A percentile compares a stretch with the other conserved stretches of the same genome.
These are phyloP conservation scores for Drosophila melanica DNA, from an alignment of 1,140 invertebrate species.

Conservation along the genomic window DNA sequence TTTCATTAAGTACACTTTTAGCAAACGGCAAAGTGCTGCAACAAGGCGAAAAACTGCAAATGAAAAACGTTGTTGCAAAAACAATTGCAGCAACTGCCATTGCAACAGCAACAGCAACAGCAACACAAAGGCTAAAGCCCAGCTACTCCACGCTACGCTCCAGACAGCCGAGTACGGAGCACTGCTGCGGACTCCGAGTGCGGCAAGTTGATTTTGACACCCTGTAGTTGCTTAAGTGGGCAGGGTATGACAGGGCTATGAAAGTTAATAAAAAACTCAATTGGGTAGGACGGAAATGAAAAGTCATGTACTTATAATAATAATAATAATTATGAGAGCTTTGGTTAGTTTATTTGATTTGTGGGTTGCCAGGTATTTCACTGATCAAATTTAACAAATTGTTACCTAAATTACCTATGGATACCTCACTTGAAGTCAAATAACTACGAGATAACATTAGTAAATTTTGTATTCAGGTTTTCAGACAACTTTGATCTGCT, in stretches of 20 bases:
- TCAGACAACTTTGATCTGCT: too few species aligned
- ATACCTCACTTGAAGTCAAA: too few species aligned
- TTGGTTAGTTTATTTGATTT: too few species aligned
- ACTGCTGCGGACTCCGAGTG: slow-evolving; percentile 6
- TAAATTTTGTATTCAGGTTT: too few species aligned
- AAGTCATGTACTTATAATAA: too few species aligned
- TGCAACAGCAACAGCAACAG: slow-evolving; percentile 59
- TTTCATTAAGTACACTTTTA: slow-evolving; percentile 79
- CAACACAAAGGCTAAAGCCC: slow-evolving; percentile 63
- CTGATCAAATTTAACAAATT: too few species aligned
- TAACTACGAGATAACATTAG: too few species aligned
- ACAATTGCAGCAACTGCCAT: slow-evolving; percentile 68
- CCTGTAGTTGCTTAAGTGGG: background rate
- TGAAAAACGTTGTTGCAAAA: slow-evolving; percentile 73
- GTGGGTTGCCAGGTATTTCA: too few species aligned
- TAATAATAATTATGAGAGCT: too few species aligned
- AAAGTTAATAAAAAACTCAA: too few species aligned
- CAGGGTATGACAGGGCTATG: background rate
- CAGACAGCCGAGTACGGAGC: background rate
- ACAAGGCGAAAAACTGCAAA: slow-evolving; percentile 34
- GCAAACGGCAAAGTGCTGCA: slow-evolving; percentile 57
- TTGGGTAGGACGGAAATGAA: too few species aligned
- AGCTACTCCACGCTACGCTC: slow-evolving; percentile 9
- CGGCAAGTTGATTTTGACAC: slow-evolving; percentile 20
- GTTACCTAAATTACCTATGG: too few species aligned